Percentiles rank a stretch among this genome's conserved stretches.
Conservation (phyloP, 37 sponge, comb jelly and placozoan species). For the Mnemiopsis leidyi region DNA sequence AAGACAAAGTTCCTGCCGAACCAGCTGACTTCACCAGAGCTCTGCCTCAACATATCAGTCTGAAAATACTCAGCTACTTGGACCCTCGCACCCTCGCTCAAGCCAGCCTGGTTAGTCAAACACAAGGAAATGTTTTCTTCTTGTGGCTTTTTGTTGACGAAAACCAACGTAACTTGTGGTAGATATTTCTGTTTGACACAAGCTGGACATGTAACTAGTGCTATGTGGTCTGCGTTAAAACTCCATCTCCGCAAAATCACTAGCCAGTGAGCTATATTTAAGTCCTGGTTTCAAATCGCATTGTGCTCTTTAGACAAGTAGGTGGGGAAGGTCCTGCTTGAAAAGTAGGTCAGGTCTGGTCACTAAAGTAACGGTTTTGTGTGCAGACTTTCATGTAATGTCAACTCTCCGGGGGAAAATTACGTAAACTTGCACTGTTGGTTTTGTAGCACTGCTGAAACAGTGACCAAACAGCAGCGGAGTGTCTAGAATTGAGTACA, state of each 20-base stretch:
- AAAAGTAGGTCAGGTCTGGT: not conserved
- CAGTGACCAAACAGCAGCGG: too few relatives aligned
- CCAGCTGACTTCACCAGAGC: slow-evolving; percentile 28
- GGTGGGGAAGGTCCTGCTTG: too few relatives aligned
- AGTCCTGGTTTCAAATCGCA: not conserved
- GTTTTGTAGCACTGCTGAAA: too few relatives aligned
- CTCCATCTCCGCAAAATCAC: too few relatives aligned
- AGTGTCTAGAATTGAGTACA: too few relatives aligned
- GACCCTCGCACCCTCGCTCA: slow-evolving; percentile 49
- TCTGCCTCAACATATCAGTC: slow-evolving; percentile 63
- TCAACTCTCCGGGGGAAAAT: too few relatives aligned
- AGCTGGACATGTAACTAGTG: too few relatives aligned
- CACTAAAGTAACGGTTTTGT: not conserved
- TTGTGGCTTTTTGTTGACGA: not conserved
- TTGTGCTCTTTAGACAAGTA: not conserved
- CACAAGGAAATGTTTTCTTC: not conserved
- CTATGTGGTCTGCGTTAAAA: too few relatives aligned
- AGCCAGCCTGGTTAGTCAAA: slow-evolving; percentile 27
- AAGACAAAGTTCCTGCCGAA: not conserved
- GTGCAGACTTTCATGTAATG: too few relatives aligned
- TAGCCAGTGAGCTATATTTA: not conserved
- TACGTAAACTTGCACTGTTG: too few relatives aligned
- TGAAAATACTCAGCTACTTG: slow-evolving; percentile 43
- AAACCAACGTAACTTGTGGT: not conserved
- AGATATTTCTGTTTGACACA: not conserved